Conservation (phyloP, 2,888 invertebrate species). For the Saturnia japonica region DNA sequence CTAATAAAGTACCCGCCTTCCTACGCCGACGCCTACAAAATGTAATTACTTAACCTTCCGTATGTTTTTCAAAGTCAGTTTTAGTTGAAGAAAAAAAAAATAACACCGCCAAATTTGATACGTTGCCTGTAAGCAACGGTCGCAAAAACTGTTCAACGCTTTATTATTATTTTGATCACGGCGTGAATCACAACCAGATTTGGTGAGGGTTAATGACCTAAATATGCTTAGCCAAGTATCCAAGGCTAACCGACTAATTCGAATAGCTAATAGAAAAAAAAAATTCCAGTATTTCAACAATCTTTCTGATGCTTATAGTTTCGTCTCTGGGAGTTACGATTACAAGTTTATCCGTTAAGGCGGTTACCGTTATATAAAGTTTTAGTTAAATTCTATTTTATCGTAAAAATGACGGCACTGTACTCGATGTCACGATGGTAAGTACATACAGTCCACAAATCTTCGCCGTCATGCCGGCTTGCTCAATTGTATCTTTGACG, state of each 20-base stretch:
- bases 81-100: constrained; percentile 51
- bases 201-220: constrained; percentile 80
- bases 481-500: no score
- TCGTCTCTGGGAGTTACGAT: constrained; percentile 42
- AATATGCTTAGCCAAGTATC: constrained; percentile 77
- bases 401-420: no score
- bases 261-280: constrained; percentile 68
- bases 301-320: constrained; percentile 45
- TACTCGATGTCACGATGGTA: no score
- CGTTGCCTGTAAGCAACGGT: constrained; percentile 66
- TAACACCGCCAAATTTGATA: constrained; percentile 48
- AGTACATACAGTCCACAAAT: no score
- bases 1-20: constrained; percentile 41
- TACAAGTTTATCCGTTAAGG: constrained; percentile 46
- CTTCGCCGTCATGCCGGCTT: no score
- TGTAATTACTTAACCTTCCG: constrained; percentile 65
- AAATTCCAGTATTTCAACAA: constrained; percentile 66
- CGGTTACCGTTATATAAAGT: constrained; percentile 58
- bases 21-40: constrained; percentile 57
- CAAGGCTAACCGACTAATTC: constrained; percentile 77
- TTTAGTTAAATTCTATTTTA: neutral
- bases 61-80: constrained; percentile 56
- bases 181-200: constrained; percentile 80
- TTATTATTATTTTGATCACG: constrained; percentile 78
- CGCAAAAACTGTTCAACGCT: constrained; percentile 76